A percentile compares a stretch with the other conserved stretches of the same genome.
phyloP scores from a whole-genome alignment of 2,888 invertebrate species.

The Hirudinaria manillensis region DNA sequence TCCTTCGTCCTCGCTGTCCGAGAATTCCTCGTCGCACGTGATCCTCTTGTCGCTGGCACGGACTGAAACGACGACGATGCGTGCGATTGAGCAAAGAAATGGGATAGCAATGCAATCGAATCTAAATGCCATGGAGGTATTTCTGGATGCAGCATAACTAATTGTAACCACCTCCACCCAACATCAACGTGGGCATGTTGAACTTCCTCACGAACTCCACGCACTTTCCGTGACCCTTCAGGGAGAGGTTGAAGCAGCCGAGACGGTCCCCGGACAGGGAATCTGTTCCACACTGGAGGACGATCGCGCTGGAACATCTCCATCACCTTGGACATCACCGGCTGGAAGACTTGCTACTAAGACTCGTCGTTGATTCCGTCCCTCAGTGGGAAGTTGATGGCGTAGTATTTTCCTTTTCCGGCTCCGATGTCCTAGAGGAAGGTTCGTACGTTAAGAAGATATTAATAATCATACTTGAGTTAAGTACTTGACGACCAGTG shows the following conservation, averaged over 20 bases:
- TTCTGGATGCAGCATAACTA: too few species aligned
- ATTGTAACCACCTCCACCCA: slow-evolving; percentile 94
- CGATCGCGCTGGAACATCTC: slow-evolving; percentile 97
- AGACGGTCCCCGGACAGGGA: slow-evolving; percentile 91
- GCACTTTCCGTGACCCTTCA: slow-evolving; percentile 69
- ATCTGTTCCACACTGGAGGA: slow-evolving; percentile 96
- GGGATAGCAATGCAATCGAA: background rate
- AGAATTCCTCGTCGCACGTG: slow-evolving; percentile 85
- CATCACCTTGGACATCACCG: slow-evolving; percentile 72
- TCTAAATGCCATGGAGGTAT: too few species aligned
- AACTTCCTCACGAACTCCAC: slow-evolving; percentile 96
- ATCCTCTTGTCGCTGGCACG: slow-evolving; percentile 76
- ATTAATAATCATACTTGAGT: too few species aligned
- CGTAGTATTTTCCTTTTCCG: slow-evolving; percentile 87
- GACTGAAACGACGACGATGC: slow-evolving; percentile 45
- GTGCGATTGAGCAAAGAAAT: too few species aligned
- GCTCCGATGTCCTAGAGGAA: slow-evolving; percentile 58
- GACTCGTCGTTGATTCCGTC: slow-evolving; percentile 92
- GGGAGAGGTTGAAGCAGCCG: slow-evolving; percentile 95
- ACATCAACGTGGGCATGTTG: slow-evolving; percentile 87
- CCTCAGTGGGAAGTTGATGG: slow-evolving; percentile 92
- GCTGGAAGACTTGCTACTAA: slow-evolving; percentile 70
- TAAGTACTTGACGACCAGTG: too few species aligned
- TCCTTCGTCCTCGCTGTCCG: slow-evolving; percentile 74
- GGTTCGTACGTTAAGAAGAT: too few species aligned